phyloP scores from a whole-genome alignment of 1,140 invertebrate genomes.

The Brachionus sp. region DNA sequence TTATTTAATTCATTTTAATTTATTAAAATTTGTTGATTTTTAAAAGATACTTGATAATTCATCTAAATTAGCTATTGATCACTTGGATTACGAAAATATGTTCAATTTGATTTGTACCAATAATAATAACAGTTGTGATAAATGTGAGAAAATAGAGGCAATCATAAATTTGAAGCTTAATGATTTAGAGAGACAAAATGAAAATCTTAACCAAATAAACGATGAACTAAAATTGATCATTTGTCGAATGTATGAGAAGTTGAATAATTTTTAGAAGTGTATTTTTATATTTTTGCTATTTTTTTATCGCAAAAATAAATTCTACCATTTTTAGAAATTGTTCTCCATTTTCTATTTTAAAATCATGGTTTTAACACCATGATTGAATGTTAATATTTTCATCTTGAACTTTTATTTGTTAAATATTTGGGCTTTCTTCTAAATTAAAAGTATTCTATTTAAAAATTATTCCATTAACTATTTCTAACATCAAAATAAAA shows the following conservation, averaged over 20 bases:
- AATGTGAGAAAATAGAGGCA: neutral
- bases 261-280: neutral
- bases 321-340: neutral
- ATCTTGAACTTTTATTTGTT: neutral
- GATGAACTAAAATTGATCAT: slow-evolving; percentile 14
- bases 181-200: neutral
- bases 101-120: neutral
- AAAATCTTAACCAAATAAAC: neutral
- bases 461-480: neutral
- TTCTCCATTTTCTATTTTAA: neutral
- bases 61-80: neutral
- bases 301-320: slow-evolving; percentile 3
- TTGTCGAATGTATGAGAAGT: slow-evolving; percentile 19
- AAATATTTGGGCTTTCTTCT: neutral
- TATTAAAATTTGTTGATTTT: too few species aligned
- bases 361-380: neutral
- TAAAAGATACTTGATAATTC: neutral
- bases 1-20: neutral
- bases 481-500: too few species aligned
- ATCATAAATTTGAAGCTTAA: neutral
- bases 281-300: neutral
- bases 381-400: neutral
- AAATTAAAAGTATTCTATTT: neutral
- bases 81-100: neutral
- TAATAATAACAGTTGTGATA: too few species aligned